A percentile compares a stretch with the other conserved stretches of the same genome.
phyloP scores from a whole-genome alignment of 2,797 vertebrate species.

The Arremon aurantiirostris region DNA sequence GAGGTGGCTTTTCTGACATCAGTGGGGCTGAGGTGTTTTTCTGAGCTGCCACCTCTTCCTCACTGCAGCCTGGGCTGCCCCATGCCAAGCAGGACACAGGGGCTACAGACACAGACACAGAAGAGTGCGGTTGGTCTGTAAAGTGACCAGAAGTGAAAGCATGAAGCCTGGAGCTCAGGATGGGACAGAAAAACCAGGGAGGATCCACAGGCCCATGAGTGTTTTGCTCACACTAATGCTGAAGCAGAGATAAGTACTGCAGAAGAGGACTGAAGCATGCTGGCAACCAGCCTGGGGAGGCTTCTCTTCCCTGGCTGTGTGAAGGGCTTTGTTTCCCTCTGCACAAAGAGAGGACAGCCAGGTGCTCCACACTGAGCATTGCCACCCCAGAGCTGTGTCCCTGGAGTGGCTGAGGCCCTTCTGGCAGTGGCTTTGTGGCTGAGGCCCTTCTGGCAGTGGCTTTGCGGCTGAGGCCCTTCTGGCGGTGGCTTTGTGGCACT shows the following conservation, averaged over 20 bases:
- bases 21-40: background rate
- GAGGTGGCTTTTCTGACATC: background rate
- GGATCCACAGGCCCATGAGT: fast-evolving
- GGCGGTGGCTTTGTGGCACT: background rate
- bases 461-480: background rate
- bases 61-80: background rate
- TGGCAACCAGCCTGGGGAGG: background rate
- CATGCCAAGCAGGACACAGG: background rate
- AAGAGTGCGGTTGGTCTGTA: background rate
- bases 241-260: background rate
- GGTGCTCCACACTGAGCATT: background rate
- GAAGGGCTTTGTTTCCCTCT: background rate
- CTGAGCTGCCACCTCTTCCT: background rate
- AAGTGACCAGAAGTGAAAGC: background rate
- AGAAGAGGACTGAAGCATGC: background rate
- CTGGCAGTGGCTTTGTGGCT: background rate
- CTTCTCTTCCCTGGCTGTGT: background rate
- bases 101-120: background rate
- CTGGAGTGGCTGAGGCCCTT: background rate
- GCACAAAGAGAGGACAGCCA: background rate
- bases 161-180: background rate
- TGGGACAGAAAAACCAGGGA: background rate
- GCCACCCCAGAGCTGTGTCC: background rate
- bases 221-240: background rate
- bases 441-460: background rate